These are phyloP conservation scores for Xenopus laevis DNA, from an alignment of 2,113 vertebrate genomes.

Conservation along the genomic window DNA sequence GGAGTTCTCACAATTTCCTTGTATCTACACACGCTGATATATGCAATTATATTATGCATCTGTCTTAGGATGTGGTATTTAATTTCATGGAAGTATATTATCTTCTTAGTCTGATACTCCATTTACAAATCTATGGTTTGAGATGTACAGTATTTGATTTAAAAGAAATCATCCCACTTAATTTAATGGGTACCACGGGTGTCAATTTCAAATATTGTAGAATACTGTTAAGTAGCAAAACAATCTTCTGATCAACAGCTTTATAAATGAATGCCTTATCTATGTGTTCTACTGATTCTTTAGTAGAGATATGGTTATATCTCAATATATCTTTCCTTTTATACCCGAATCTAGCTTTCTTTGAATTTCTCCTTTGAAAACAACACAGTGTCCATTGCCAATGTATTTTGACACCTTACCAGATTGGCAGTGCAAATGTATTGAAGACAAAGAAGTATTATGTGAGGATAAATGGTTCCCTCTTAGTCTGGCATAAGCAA, in stretches of 20 bases:
- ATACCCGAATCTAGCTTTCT: slow-evolving; percentile 48
- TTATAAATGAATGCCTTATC: slow-evolving; percentile 29
- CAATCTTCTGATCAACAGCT: neutral
- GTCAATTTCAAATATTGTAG: slow-evolving; percentile 29
- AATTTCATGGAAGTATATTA: no score
- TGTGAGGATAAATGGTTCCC: slow-evolving; percentile 51
- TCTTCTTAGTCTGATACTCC: no score
- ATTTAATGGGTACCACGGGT: slow-evolving; percentile 23
- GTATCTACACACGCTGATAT: no score
- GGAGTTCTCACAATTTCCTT: no score
- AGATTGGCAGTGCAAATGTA: slow-evolving; percentile 49
- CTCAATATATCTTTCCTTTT: slow-evolving; percentile 47
- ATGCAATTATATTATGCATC: no score
- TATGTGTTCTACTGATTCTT: slow-evolving; percentile 25
- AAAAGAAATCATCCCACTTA: no score
- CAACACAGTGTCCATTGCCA: slow-evolving; percentile 48
- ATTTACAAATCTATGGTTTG: no score
- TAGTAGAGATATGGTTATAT: slow-evolving; percentile 37
- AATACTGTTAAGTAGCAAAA: slow-evolving; percentile 20
- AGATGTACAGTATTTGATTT: no score
- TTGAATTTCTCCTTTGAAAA: slow-evolving; percentile 51
- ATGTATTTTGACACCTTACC: slow-evolving; percentile 51
- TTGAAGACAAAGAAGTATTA: slow-evolving; percentile 57
- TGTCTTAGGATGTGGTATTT: no score
- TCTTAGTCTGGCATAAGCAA: slow-evolving; percentile 46